Percentiles rank a stretch among this genome's conserved stretches.
Conservation (phyloP, 2,113 vertebrate genomes). For the Brachyistius frenatus region DNA sequence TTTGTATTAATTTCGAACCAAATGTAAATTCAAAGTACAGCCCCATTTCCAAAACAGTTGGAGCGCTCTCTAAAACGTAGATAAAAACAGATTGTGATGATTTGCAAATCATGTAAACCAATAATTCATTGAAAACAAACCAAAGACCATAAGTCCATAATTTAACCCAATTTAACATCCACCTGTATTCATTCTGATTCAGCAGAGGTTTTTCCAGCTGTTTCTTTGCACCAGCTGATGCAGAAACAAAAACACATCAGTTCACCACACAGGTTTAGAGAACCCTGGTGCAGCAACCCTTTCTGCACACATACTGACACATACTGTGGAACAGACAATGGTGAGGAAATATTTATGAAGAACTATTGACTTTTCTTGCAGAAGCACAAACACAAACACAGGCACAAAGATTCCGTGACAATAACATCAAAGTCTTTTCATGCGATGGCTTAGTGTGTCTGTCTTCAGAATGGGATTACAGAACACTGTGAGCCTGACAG, state of each 20-base stretch:
- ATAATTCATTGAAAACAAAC: too few relatives aligned
- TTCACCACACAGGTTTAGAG: not conserved
- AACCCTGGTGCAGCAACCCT: not conserved
- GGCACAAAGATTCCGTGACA: not conserved
- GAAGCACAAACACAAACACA: slow-evolving; percentile 4
- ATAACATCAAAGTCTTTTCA: slow-evolving; percentile 26
- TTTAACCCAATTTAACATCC: too few relatives aligned
- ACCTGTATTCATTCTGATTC: too few relatives aligned
- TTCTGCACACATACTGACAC: not conserved
- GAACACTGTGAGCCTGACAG: slow-evolving; percentile 5
- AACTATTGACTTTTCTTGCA: not conserved
- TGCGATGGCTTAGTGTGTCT: slow-evolving; percentile 8
- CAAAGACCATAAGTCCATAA: too few relatives aligned
- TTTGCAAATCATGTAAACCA: too few relatives aligned
- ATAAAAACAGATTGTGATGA: too few relatives aligned
- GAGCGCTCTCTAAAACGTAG: too few relatives aligned
- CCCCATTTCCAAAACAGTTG: too few relatives aligned
- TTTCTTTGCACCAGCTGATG: too few relatives aligned
- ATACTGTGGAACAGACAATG: not conserved
- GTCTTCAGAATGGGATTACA: slow-evolving; percentile 18
- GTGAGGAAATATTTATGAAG: slow-evolving; percentile 11
- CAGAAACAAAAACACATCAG: not conserved
- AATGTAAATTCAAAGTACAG: too few relatives aligned
- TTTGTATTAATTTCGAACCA: too few relatives aligned
- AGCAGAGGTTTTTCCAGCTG: too few relatives aligned